Conservation (phyloP, 2,113 vertebrate species). For the Protomyctophum bolini region DNA sequence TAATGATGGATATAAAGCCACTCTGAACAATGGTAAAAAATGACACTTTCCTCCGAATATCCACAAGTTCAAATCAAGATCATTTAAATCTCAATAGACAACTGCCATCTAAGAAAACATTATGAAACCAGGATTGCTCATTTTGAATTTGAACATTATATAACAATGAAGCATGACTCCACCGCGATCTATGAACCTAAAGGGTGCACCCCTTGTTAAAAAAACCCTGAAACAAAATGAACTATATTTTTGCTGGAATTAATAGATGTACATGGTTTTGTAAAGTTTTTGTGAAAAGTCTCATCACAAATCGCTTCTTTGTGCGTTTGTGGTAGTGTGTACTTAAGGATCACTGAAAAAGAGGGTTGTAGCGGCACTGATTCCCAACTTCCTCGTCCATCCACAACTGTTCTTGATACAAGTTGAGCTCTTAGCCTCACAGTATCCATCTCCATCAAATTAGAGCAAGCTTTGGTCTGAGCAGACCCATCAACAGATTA, state of each 20-base stretch:
- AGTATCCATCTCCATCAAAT: slow-evolving; percentile 13
- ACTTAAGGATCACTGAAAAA: not conserved
- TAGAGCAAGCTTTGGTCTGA: slow-evolving; percentile 19
- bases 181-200: slow-evolving; percentile 18
- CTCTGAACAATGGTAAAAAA: slow-evolving; percentile 28
- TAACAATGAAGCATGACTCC: slow-evolving; percentile 29
- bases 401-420: not conserved
- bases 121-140: slow-evolving; percentile 21
- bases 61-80: slow-evolving; percentile 11
- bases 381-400: not conserved
- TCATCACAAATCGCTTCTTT: slow-evolving; percentile 13
- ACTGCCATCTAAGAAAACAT: slow-evolving; percentile 36
- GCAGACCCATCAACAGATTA: slow-evolving; percentile 31
- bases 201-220: not conserved
- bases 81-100: slow-evolving; percentile 45
- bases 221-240: not conserved
- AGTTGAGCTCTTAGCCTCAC: slow-evolving; percentile 13
- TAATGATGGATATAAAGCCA: slow-evolving; percentile 31
- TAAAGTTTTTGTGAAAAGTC: slow-evolving; percentile 12
- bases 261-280: slow-evolving; percentile 20
- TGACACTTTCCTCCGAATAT: slow-evolving; percentile 7
- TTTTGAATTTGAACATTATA: slow-evolving; percentile 22
- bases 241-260: slow-evolving; percentile 19
- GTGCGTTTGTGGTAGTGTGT: not conserved
- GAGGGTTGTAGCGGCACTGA: not conserved